phyloP scores from a whole-genome alignment of 2,888 invertebrate species.

The Isotomurus palustris region DNA sequence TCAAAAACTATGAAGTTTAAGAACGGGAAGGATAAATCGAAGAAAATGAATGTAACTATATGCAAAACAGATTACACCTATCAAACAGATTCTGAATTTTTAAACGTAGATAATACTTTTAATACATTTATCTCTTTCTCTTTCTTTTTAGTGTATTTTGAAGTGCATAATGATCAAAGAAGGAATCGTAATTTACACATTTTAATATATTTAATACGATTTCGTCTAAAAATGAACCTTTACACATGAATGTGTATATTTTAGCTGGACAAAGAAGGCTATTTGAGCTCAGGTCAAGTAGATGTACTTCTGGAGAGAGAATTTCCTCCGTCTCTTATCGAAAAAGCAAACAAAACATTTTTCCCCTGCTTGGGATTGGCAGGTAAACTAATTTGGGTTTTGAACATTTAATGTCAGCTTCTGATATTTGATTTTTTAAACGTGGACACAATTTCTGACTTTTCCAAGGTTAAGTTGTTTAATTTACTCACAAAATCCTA shows the following conservation, averaged over 20 bases:
- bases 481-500: too few species aligned
- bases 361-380: constrained; percentile 14
- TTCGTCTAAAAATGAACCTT: neutral
- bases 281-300: neutral
- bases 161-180: constrained; percentile 22
- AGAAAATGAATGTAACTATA: constrained; percentile 17
- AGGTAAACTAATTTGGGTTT: constrained; percentile 12
- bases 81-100: neutral
- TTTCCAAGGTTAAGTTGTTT: too few species aligned
- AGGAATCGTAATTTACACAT: constrained; percentile 9
- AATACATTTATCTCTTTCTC: neutral
- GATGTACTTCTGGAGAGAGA: constrained; percentile 8
- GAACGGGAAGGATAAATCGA: constrained; percentile 26
- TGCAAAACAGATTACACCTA: too few species aligned
- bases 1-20: constrained; percentile 22
- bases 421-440: too few species aligned
- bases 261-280: neutral
- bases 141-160: constrained; percentile 19
- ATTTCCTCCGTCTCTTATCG: constrained; percentile 10
- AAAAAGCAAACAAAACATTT: constrained; percentile 21
- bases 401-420: too few species aligned
- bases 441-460: too few species aligned
- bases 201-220: neutral
- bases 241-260: neutral
- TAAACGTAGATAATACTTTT: neutral